Evolutionary conservation across 2,888 invertebrate species (phyloP).

Genomic region (Pollenia amentaria): DNA sequence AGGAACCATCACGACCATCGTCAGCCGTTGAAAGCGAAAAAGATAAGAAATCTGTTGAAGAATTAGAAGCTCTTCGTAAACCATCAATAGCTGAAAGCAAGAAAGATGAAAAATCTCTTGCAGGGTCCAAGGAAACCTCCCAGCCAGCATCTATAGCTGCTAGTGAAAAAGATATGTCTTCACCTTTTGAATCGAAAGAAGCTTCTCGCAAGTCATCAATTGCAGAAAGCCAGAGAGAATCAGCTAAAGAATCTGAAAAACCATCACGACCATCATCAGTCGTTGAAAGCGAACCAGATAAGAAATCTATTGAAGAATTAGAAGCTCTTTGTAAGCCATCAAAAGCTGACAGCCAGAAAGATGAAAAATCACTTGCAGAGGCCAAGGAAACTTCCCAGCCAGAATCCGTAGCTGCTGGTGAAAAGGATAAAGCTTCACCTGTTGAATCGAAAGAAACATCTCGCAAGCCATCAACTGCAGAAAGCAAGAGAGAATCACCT

Average conservation of each 20-base stretch:
- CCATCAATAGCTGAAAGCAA: slow-evolving; percentile 60
- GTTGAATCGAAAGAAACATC: slow-evolving; percentile 54
- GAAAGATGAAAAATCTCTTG: slow-evolving; percentile 59
- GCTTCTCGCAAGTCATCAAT: slow-evolving; percentile 39
- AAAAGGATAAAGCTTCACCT: slow-evolving; percentile 64
- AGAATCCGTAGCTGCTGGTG: slow-evolving; percentile 54
- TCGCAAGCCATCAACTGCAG: slow-evolving; percentile 55
- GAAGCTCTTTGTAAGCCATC: slow-evolving; percentile 63
- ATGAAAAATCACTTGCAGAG: slow-evolving; percentile 49
- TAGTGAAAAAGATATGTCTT: slow-evolving; percentile 57
- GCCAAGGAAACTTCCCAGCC: slow-evolving; percentile 68
- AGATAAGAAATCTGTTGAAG: slow-evolving; percentile 25
- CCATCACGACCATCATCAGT: slow-evolving; percentile 54
- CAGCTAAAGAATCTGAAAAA: slow-evolving; percentile 34
- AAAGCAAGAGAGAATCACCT: slow-evolving; percentile 51
- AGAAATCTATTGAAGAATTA: slow-evolving; percentile 6
- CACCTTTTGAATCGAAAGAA: slow-evolving; percentile 52
- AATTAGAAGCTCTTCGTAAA: slow-evolving; percentile 7
- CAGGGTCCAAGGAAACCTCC: slow-evolving; percentile 20
- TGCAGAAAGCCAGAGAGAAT: slow-evolving; percentile 60
- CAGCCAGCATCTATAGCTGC: slow-evolving; percentile 59
- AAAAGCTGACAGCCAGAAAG: slow-evolving; percentile 47
- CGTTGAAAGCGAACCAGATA: slow-evolving; percentile 70
- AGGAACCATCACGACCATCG: slow-evolving; percentile 45
- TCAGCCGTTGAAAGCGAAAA: slow-evolving; percentile 37